Base-by-base conservation (phyloP, 1,140 invertebrate genomes). In the Caerostris extrusa region DNA sequence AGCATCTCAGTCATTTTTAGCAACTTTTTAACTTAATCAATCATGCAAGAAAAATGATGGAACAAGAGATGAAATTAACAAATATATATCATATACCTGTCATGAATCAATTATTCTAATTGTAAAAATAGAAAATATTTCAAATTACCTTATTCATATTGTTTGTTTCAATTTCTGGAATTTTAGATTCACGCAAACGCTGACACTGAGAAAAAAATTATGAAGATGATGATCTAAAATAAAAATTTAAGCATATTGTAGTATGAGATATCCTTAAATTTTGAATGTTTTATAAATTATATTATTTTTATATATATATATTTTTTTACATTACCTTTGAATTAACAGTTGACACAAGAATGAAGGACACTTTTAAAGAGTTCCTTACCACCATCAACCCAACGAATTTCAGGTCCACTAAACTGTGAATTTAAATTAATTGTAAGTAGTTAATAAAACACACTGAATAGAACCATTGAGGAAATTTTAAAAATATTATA, bases 381-480 rank as follows among this genome's bases (percentile, higher is more conserved):
- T 69, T 97, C 97, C 95, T 98, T 97, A 95, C 98, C 98, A 83
- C 97, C 97, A 96, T 99, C 98, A 58, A 99, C 98, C 98, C 98
- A 99, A 94, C 97, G 97, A 17, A 99, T 97, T 95, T 99, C 98
- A 10, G 98, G 98, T 1, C 98, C 98, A 92, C 98, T 96, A 96
- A 98, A 98, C 98, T 98, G 96, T 95, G 97, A 96, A 17, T 85
- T 61, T 19, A 69, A 69, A 88, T n/a, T n/a, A 17, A 67, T 67
- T 14, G 12, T 34, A 34, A 67, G n/a, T 14, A n/a, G 12, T 67
- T 17, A 67, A 67, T 6, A 67, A 17, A 67, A 81, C 0, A 81
- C 12, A 50, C 50, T 50, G 10, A 50, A 50, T 7, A 34, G 34
- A 34, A 34, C 34, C 34, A 34, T 34, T 34, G 34, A 34, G 34